Evolutionary conservation across 2,113 vertebrate genomes (phyloP).

Genomic region (Halcyon senegalensis): DNA sequence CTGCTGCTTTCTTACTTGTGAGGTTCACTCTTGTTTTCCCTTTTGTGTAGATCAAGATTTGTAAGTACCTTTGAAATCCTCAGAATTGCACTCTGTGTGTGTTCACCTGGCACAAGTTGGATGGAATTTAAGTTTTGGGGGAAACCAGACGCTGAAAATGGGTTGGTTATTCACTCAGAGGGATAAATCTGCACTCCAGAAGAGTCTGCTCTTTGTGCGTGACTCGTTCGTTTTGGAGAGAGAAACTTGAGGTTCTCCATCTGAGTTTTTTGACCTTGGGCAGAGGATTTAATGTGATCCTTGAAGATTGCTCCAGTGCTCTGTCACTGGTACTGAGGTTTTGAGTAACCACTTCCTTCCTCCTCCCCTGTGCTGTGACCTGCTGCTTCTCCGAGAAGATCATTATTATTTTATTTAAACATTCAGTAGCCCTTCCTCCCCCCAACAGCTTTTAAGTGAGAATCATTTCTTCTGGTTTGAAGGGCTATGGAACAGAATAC

Average conservation of each 20-base stretch:
- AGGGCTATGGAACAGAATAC: neutral
- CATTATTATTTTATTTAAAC: neutral
- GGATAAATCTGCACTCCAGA: neutral
- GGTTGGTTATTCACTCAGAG: rapidly evolving
- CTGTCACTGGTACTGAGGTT: neutral
- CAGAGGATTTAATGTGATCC: neutral
- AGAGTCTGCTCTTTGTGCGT: rapidly evolving
- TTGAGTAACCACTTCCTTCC: neutral
- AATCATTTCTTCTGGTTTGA: neutral
- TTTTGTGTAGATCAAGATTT: neutral
- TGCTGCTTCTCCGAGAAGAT: neutral
- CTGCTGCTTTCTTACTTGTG: neutral
- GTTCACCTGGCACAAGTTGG: neutral
- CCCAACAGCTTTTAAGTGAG: neutral
- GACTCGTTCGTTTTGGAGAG: neutral
- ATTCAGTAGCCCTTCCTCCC: neutral
- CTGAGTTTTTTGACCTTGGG: neutral
- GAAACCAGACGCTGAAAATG: rapidly evolving
- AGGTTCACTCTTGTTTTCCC: neutral
- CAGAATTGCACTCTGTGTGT: neutral
- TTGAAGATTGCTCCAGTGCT: neutral
- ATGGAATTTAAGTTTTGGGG: neutral
- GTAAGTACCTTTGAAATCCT: neutral
- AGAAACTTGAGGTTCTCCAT: neutral
- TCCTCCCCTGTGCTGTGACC: neutral